Evolutionary conservation across 2,797 vertebrate genomes (phyloP).

Genomic region (Tapera naevia): DNA sequence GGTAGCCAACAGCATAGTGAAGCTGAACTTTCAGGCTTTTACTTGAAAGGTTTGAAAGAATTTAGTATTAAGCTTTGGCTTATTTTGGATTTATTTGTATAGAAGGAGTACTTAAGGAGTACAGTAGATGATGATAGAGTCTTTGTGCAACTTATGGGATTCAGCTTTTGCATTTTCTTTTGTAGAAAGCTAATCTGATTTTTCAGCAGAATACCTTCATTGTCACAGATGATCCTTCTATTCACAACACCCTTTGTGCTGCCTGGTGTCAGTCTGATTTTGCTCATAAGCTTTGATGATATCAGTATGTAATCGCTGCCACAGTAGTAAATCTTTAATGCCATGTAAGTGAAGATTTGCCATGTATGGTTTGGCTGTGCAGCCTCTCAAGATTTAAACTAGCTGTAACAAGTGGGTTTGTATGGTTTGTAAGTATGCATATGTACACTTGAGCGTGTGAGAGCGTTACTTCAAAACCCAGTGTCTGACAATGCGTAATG

Average conservation of each 20-base stretch:
- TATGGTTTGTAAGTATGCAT: neutral
- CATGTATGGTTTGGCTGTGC: neutral
- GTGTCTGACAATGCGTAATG: neutral
- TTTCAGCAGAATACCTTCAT: neutral
- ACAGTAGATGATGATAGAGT: neutral
- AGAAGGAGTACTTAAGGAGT: neutral
- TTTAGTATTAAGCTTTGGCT: neutral
- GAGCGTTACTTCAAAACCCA: neutral
- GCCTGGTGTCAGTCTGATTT: neutral
- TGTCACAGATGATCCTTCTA: neutral
- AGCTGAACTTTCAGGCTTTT: neutral
- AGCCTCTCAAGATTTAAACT: neutral
- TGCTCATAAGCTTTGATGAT: neutral
- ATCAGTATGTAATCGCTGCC: neutral
- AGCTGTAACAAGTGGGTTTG: neutral
- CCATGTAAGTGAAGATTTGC: rapidly evolving
- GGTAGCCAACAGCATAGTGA: neutral
- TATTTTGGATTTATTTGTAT: neutral
- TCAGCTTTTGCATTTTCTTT: neutral
- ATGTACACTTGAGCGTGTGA: rapidly evolving
- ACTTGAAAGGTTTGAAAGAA: neutral
- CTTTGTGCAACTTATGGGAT: neutral
- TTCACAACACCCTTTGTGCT: neutral
- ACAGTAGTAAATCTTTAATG: neutral
- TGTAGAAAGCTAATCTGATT: neutral